Conservation (phyloP, 2,888 invertebrate genomes). For the Stratiomys singularior region DNA sequence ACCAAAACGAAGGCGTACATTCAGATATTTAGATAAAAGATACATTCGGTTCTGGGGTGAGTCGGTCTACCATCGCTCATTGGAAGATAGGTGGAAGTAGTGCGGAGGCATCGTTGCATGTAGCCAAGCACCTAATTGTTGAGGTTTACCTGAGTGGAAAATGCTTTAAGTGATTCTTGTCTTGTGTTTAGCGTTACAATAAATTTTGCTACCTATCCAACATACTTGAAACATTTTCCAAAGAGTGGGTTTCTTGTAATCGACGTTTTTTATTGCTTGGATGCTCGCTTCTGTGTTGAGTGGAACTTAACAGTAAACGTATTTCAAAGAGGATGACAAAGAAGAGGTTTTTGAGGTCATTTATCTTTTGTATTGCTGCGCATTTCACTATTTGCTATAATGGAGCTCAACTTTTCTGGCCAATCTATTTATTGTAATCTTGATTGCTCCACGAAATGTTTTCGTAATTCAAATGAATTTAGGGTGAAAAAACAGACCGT, state of each 20-base stretch:
- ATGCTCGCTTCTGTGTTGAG: background rate
- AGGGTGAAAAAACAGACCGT: no score
- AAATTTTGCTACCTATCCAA: background rate
- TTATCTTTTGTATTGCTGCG: background rate
- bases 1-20: background rate
- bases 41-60: background rate
- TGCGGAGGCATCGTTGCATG: background rate
- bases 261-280: background rate
- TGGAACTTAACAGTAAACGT: background rate
- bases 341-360: constrained; percentile 33
- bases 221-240: background rate
- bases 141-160: constrained; percentile 37
- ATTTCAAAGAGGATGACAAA: constrained; percentile 8
- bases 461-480: no score
- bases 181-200: constrained; percentile 29
- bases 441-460: no score
- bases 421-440: no score
- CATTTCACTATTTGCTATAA: background rate
- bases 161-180: constrained; percentile 23
- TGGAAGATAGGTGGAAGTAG: background rate
- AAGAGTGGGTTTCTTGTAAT: constrained; percentile 23
- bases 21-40: constrained; percentile 2
- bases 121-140: constrained; percentile 24
- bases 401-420: no score
- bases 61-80: background rate